Evolutionary conservation across 2,888 invertebrate species (phyloP), one percentile per base, ranked within the genome.

Genomic region (Himalopsyche anomala): DNA sequence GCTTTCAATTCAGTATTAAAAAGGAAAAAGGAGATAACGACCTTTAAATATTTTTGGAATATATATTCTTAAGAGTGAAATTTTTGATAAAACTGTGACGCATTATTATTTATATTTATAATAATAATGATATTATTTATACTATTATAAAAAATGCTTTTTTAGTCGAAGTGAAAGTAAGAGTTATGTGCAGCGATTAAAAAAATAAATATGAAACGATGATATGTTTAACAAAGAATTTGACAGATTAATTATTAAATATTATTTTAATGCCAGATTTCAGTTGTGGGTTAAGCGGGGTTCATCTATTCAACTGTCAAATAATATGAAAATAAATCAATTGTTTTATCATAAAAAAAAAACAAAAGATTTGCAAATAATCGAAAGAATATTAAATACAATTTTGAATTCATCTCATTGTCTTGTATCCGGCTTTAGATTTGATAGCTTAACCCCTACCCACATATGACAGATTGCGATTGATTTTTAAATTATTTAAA

Each of bases 151-250:
- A 62, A 62, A 19, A 19, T 8, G n/a, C 28, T 62, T 62, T 62
- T 62, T 62, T 62, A 19, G 62, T 62, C 28, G 8, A 62, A 62
- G 62, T 62, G 62, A 62, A 62, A 62, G 62, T 62, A 5, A 62
- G 62, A 62, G 62, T 19, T 28, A 4, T n/a, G 8, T 62, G 28
- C 62, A 62, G 62, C 11, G 62, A 62, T 62, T 62, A 62, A 62
- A 62, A n/a, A 51, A 51, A 51, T 51, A 15, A 15, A 28, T 62
- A 62, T 19, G 62, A 62, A 19, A 62, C 28, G 62, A 62, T 62
- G 62, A 62, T 19, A 62, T 62, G 62, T 62, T 19, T 19, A 19
- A 62, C 19, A 19, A 62, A 62, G 62, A 62, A 62, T 19, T 12
- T 62, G 62, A 62, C 19, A 62, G 62, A 62, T 62, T 62, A 28